Evolutionary conservation across 2,113 vertebrate genomes (phyloP), one percentile per base, ranked within the genome.

Genomic region (Xenopus borealis): DNA sequence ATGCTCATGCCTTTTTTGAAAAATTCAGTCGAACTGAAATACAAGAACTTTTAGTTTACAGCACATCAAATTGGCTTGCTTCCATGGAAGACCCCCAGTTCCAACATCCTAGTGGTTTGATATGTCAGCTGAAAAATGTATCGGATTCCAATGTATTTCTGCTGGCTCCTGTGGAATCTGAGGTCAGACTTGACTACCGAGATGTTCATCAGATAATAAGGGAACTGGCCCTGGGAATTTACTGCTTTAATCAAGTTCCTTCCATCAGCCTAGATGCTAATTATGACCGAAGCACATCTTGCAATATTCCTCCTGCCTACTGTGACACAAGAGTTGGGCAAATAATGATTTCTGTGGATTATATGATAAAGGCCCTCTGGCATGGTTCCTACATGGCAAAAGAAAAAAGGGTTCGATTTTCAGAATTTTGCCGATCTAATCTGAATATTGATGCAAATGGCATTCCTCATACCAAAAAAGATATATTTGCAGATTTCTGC

Each of bases 221-320:
- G 47, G 90, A 92, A 63, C 75, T 90, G 69, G 70, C 87, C 12
- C 44, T 87, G 69, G 91, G 86, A 40, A 89, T 90, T 74, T 92
- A 90, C 77, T 91, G 86, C 75, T 83, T 91, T 66, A 92, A 91
- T 58, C 88, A 93, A 79, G 80, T 90, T 17, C 92, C 92, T 20
- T 85, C 83, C 0, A 82, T 90, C 70, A 84, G 81, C 80, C 81
- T 89, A 62, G 85, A 88, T 78, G 81, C 85, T 33, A 91, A 88
- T 77, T 89, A 81, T 47, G 86, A 87, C 78, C 82, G 86, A 72
- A 90, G 88, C 69, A 89, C 87, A 66, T 85, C 85, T 1, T 91
- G 89, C 72, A 86, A 86, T 0, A 72, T 92, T 71, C 83, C 89
- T 44, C 87, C 91, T 44, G 87, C 87, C 9, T 91, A 91, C 75